Evolutionary conservation across 64 coral and sea anemone genomes (phyloP), one percentile per base, ranked within the genome.

Genomic region (Actinia tenebrosa): DNA sequence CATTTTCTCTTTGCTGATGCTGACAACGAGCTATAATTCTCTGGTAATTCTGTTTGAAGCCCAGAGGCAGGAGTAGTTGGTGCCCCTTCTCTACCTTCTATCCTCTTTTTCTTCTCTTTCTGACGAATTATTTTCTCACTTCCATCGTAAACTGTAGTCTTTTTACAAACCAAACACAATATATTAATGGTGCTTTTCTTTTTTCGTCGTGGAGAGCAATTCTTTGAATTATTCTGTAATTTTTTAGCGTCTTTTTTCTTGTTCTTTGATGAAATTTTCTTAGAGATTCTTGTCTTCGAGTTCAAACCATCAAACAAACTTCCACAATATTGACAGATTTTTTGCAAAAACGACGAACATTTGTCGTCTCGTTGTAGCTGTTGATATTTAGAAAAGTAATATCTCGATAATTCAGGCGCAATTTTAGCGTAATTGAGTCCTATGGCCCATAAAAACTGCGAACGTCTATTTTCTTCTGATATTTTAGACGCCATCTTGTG

Each of bases 1-100:
- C 79, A 81, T 23, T 81, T 81, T 5, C 79, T 18, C 45, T 81
- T 81, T 20, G 79, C 79, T 81, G 79, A 81, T 22, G 43, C 50
- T 81, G 79, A 81, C 46, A 81, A 53, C 79, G 79, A 81, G 79
- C 79, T 81, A n/a, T 81, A 81, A 19, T 81, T 81, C 7, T 81
- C 44, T 20, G 79, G 79, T 6, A 81, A 81, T 26, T 81, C 50
- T 18, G 79, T 81, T 18, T 75, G 69, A 14, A 75, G n/a, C 7
- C 3, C 25, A 42, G 22, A 4, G 11, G 11, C 23, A 75, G n/a
- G 42, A 19, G 79, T 52, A 5, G 15, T 4, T 81, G 13, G 44
- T 45, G 20, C 53, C 42, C 50, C 79, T 45, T 2, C 14, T 37
- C 14, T 37, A 53, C 0, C 0, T 3, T 16, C 46, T 81, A 37